Conservation (phyloP, 1,140 invertebrate species). For the Euborellia annulipes region DNA sequence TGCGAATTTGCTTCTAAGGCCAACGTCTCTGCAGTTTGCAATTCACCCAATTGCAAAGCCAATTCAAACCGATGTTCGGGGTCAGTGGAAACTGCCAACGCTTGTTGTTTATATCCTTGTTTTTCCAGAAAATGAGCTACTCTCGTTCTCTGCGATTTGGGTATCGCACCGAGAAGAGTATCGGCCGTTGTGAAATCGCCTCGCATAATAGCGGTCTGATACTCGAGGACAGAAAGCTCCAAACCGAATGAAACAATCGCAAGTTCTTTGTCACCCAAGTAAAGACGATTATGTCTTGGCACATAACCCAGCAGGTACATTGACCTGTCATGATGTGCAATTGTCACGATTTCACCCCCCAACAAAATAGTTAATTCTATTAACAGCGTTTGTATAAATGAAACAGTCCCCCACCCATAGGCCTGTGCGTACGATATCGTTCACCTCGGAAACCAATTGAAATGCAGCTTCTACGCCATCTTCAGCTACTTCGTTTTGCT, state of each 20-base stretch:
- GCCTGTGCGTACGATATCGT: conserved; percentile 88
- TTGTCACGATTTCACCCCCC: conserved; percentile 97
- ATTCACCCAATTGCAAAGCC: conserved; percentile 74
- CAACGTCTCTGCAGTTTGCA: conserved; percentile 64
- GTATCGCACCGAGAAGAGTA: conserved; percentile 84
- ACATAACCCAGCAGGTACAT: conserved; percentile 26
- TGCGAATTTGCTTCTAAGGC: conserved; percentile 77
- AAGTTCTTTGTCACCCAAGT: conserved; percentile 94
- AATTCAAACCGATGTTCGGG: conserved; percentile 96
- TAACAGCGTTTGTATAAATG: conserved; percentile 96
- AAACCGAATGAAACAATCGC: conserved; percentile 79
- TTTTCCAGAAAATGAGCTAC: conserved; percentile 98
- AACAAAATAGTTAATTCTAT: conserved; percentile 97
- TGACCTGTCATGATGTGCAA: conserved; percentile 88
- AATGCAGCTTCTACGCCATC: conserved; percentile 96
- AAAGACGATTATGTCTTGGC: conserved; percentile 43
- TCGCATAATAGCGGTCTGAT: conserved; percentile 98
- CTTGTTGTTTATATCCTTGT: conserved; percentile 97
- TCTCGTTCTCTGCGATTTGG: conserved; percentile 85
- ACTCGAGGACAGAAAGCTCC: conserved; percentile 88
- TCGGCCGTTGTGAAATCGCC: conserved; percentile 95
- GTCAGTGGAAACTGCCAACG: conserved; percentile 90
- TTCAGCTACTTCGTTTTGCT: conserved; percentile 66
- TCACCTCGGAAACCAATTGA: conserved; percentile 71
- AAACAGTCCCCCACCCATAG: conserved; percentile 99